phyloP scores from a whole-genome alignment of 2,113 vertebrate species.

The Mesitornis unicolor region DNA sequence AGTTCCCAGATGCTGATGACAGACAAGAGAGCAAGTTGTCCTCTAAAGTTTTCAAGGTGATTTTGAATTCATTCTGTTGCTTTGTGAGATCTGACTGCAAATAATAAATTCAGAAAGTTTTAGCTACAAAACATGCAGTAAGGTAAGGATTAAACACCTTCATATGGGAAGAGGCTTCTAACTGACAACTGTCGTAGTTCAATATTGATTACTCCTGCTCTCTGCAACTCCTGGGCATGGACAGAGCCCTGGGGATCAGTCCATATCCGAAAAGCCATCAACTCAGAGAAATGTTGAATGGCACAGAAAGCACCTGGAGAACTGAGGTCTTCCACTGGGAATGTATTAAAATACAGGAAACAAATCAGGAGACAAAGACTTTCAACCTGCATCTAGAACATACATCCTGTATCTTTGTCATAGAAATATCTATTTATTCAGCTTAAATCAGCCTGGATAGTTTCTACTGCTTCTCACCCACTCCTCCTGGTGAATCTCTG shows the following conservation, averaged over 20 bases:
- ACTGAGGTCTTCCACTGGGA: neutral
- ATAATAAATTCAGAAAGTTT: neutral
- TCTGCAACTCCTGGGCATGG: neutral
- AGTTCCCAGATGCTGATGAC: conserved; percentile 92
- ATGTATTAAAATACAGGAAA: neutral
- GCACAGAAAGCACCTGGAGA: neutral
- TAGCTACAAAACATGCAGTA: neutral
- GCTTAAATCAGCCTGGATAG: neutral
- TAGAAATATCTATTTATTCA: neutral
- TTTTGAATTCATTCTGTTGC: conserved; percentile 95
- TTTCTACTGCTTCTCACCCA: neutral
- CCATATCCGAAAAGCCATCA: neutral
- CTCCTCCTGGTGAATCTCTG: neutral
- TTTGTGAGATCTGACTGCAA: conserved; percentile 90
- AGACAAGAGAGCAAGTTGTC: conserved; percentile 90
- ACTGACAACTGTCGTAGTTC: neutral
- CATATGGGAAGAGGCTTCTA: neutral
- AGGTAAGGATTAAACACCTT: neutral
- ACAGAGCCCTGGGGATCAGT: neutral
- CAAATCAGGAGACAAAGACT: neutral
- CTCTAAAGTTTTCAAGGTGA: conserved; percentile 92
- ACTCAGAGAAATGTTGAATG: neutral
- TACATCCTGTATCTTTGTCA: neutral
- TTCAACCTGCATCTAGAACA: neutral
- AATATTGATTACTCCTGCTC: neutral